Base-by-base conservation (phyloP, 2,797 vertebrate species). In the Astyanax mexicanus region DNA sequence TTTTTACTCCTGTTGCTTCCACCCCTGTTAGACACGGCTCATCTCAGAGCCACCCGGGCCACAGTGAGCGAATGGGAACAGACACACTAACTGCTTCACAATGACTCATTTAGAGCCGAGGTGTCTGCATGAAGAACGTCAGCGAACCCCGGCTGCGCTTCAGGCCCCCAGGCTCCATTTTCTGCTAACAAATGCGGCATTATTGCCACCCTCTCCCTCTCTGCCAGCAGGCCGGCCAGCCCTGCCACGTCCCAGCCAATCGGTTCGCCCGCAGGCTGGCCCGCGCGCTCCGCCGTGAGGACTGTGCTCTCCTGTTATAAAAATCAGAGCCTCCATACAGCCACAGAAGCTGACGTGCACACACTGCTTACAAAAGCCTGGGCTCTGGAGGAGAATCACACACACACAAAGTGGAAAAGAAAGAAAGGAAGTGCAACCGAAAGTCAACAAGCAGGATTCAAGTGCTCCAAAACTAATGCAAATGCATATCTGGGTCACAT, bases 201-300 rank as follows among this genome's bases (percentile, higher is more conserved):
- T 61, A 67, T 69, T 77, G 57, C 67, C 77, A 75, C 74, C 58
- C 13, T 25, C 23, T 49, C 55, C 29, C 17, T 29, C 37, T 47
- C 13, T 57, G 68, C 75, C 61, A 77, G 75, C 38, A 19, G 10
- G 60, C 37, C 37, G 21, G 61, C 38, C 13, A 3, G 65, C 67
- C 29, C 29, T 45, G 47, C 74, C 79, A 51, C 79, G 80, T 84
- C 85, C 67, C 75, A 67, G 72, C 76, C 88, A 85, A 92, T 91
- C 82, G 87, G 87, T 85, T 90, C 77, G 70, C 83, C 66, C 61
- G 38, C 80, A 77, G 57, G 64, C 86, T 86, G 52, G 60, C 85
- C 86, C 65, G 72, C 77, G 84, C 85, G 85, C 86, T 71, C 44
- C 17, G 45, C 54, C 70, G 67, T 57, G 35, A 80, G 55, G 72